A percentile compares a stretch with the other conserved stretches of the same genome.
phyloP scores from a whole-genome alignment of 2,113 vertebrate species.

The Gracilinanus agilis region DNA sequence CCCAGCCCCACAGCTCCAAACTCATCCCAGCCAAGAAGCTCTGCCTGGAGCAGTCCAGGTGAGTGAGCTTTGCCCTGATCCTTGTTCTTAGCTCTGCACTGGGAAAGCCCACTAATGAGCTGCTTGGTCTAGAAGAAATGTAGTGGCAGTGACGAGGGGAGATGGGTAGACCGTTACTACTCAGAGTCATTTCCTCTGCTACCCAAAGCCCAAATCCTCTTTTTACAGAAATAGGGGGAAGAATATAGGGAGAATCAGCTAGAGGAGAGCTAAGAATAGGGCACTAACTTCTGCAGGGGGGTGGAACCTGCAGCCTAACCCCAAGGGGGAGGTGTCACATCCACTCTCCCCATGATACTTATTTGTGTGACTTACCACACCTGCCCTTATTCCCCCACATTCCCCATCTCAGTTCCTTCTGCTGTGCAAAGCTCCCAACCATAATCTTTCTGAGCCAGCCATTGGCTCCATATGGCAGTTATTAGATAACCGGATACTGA shows the following conservation, averaged over 20 bases:
- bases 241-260: not conserved
- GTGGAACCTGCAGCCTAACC: not conserved
- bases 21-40: constrained; percentile 87
- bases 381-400: not conserved
- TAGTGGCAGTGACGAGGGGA: not conserved
- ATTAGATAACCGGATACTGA: not conserved
- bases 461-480: not conserved
- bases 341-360: not conserved
- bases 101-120: constrained; percentile 23
- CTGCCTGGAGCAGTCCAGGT: constrained; percentile 87
- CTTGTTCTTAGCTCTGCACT: constrained; percentile 59
- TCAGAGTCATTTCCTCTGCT: constrained; percentile 16
- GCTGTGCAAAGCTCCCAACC: not conserved
- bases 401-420: too few species aligned
- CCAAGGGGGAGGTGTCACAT: not conserved
- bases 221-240: not conserved
- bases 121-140: not conserved
- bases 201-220: not conserved
- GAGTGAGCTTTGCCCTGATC: constrained; percentile 74
- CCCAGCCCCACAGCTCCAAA: constrained; percentile 76
- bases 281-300: not conserved
- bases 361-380: not conserved
- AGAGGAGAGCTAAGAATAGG: not conserved
- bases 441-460: not conserved
- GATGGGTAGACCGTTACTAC: constrained; percentile 61